Base-by-base conservation (phyloP, 2,888 invertebrate genomes). In the Cephus pygmeus region DNA sequence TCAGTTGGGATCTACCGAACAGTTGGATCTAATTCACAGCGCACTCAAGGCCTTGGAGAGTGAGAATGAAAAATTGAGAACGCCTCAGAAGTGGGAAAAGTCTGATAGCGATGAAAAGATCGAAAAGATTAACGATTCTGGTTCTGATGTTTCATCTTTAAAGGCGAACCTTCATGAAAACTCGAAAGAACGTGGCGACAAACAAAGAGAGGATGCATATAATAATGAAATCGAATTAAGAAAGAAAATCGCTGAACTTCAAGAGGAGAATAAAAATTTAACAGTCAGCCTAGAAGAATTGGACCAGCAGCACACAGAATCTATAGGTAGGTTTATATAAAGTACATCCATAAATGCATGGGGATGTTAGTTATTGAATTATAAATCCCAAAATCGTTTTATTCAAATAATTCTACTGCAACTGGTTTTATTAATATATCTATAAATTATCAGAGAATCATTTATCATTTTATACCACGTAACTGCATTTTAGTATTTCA, bases 251-350 rank as follows among this genome's bases (percentile, higher is more conserved):
- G 87, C 88, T 2, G 92, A 93, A 69, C 90, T 95, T 0, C 92
- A 92, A 85, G 93, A 93, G 85, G 94, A 95, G 87, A 94, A 94
- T 81, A 92, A 92, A 82, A 93, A 93, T 81, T 92, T 95, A 33
- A 92, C 93, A 31, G 88, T 90, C 9, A 94, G 93, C 84, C 91
- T 97, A 77, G 96, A 96, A 84, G 96, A 96, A 87, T 91, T 97
- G 83, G 96, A 97, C 87, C 93, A 91, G 74, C 96, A 96, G 90
- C 95, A 96, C 87, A 94, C 95, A 85, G 92, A 93, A 84, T 96
- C 95, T 0, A 94, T 95, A 91, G 94, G 90, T 90, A 79, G 81
- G 74, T 73, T 69, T 40, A 73, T 69, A 23, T 23, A 34, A 40
- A 69, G 34, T 23, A n/a, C 15, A 33, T 69, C 31, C 30, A n/a